Evolutionary conservation across 2,888 invertebrate species (phyloP).

Genomic region (Corythucha ciliata): DNA sequence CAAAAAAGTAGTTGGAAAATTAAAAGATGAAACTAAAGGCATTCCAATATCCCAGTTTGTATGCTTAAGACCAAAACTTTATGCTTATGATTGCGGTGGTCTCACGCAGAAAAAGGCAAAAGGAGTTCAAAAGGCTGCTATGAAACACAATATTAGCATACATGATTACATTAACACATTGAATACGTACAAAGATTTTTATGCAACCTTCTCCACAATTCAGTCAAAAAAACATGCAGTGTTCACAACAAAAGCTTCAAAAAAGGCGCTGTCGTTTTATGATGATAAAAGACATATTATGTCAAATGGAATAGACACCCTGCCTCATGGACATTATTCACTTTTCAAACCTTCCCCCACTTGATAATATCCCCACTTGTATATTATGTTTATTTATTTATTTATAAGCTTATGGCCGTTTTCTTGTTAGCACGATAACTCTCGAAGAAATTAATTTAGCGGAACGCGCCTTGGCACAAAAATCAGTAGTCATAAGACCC

Average conservation of each 20-base stretch:
- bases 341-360: too few relatives aligned
- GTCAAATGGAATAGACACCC: neutral
- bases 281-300: slow-evolving; percentile 7
- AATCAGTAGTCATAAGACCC: too few relatives aligned
- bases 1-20: slow-evolving; percentile 37
- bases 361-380: too few relatives aligned
- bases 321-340: slow-evolving; percentile 2
- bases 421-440: too few relatives aligned
- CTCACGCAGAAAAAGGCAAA: neutral
- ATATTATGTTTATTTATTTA: too few relatives aligned
- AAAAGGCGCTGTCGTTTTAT: slow-evolving; percentile 1
- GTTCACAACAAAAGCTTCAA: neutral
- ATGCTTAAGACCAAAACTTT: slow-evolving; percentile 1
- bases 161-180: neutral
- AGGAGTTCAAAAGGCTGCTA: neutral
- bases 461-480: too few relatives aligned
- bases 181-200: neutral
- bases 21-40: slow-evolving; percentile 36
- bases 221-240: neutral
- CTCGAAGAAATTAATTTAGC: too few relatives aligned
- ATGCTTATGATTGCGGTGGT: neutral
- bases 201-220: neutral
- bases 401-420: too few relatives aligned
- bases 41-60: neutral
- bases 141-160: neutral